A percentile compares a stretch with the other conserved stretches of the same genome.
Conservation (phyloP, 1,140 invertebrate species). For the Plutomurus gul region DNA sequence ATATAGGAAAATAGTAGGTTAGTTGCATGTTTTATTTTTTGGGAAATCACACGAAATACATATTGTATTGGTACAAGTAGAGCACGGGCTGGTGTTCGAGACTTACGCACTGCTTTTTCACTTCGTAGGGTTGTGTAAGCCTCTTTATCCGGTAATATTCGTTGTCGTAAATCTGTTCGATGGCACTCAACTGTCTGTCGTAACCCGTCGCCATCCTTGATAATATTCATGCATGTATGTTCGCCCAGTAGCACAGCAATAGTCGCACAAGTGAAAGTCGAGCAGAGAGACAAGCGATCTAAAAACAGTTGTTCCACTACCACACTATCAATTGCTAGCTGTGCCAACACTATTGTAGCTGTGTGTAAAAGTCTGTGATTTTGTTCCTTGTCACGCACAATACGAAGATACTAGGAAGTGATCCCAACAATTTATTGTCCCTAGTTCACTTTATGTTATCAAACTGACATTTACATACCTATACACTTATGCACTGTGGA, state of each 20-base stretch:
- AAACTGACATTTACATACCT: not conserved
- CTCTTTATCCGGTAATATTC: slow-evolving; percentile 68
- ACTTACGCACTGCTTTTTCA: slow-evolving; percentile 66
- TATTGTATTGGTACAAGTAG: not conserved
- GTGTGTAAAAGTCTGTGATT: not conserved
- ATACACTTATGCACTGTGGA: not conserved
- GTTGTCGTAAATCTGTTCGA: slow-evolving; percentile 64
- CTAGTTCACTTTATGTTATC: not conserved
- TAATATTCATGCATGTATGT: no score
- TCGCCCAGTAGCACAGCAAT: not conserved
- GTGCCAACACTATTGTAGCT: not conserved
- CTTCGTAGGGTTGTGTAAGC: slow-evolving; percentile 62
- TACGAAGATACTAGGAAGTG: not conserved
- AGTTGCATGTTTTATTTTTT: not conserved
- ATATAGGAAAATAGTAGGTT: no score
- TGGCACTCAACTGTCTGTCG: slow-evolving; percentile 35
- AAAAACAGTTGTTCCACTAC: not conserved
- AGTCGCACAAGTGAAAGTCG: not conserved
- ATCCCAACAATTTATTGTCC: not conserved
- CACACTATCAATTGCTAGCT: no score
- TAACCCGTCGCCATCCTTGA: not conserved
- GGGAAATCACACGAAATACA: not conserved
- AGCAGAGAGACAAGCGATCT: no score
- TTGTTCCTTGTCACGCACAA: not conserved
- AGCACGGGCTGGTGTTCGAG: not conserved